Percentiles rank a stretch among this genome's conserved stretches.
Evolutionary conservation across 2,888 invertebrate species (phyloP).

Genomic region (Stenodema calcarata): DNA sequence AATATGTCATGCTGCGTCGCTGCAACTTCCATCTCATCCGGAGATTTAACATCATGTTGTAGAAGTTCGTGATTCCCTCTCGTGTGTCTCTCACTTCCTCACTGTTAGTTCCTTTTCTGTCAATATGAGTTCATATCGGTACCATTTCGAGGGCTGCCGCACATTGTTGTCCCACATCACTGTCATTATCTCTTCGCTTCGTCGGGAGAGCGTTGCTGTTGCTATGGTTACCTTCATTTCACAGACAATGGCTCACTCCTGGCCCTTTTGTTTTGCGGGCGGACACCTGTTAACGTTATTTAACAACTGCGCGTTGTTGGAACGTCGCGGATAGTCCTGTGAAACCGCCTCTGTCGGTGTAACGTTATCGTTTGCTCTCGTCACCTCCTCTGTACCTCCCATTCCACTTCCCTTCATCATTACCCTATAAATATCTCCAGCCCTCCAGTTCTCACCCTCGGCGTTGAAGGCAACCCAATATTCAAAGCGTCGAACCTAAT

Average conservation of each 20-base stretch:
- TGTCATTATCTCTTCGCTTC: background rate
- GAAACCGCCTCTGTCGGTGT: background rate
- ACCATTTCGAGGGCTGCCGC: background rate
- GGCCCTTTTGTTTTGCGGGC: background rate
- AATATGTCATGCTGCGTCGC: no score
- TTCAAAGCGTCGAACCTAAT: background rate
- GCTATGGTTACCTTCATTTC: background rate
- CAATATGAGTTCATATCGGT: no score
- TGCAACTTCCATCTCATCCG: no score
- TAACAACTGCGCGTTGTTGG: background rate
- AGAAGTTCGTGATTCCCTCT: no score
- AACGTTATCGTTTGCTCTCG: background rate
- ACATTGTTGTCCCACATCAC: background rate
- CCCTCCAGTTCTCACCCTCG: background rate
- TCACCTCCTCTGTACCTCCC: background rate
- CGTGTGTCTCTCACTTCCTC: no score
- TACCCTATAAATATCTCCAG: background rate
- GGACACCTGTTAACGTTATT: constrained; percentile 13
- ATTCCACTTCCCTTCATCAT: background rate
- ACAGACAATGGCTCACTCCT: background rate
- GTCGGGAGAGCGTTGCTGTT: background rate
- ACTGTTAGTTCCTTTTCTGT: no score
- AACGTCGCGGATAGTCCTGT: background rate
- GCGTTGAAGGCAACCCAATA: background rate
- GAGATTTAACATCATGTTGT: no score